Conservation (phyloP, 2,113 vertebrate species). For the Boulengeromyrus knoepffleri region DNA sequence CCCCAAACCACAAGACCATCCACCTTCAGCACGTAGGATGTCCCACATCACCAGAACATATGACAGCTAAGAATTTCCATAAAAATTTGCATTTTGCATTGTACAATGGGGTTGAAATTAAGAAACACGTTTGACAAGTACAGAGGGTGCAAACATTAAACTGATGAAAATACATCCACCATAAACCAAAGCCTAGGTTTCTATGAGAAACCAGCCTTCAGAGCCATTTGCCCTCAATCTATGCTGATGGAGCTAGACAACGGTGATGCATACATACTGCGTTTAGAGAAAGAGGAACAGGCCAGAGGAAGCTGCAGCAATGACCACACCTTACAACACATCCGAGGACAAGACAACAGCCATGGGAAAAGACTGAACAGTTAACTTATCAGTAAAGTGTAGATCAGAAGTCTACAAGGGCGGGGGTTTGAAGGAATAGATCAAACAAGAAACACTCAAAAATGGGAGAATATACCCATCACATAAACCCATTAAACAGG, state of each 20-base stretch:
- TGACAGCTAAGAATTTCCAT: background rate
- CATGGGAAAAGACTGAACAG: background rate
- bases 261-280: background rate
- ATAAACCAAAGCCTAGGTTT: background rate
- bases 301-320: background rate
- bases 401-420: background rate
- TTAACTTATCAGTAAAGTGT: background rate
- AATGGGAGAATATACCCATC: background rate
- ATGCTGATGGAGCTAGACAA: background rate
- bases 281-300: background rate
- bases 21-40: background rate
- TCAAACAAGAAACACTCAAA: background rate
- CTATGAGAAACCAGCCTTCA: background rate
- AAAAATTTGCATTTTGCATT: background rate
- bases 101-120: background rate
- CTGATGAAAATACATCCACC: background rate
- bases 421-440: background rate
- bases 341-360: background rate
- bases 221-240: background rate
- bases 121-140: background rate
- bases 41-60: background rate
- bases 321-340: background rate
- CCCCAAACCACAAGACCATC: background rate
- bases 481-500: background rate
- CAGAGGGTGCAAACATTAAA: background rate